These are phyloP conservation scores for Hemicordylus capensis DNA, from an alignment of 2,113 vertebrate species.

Conservation along the genomic window DNA sequence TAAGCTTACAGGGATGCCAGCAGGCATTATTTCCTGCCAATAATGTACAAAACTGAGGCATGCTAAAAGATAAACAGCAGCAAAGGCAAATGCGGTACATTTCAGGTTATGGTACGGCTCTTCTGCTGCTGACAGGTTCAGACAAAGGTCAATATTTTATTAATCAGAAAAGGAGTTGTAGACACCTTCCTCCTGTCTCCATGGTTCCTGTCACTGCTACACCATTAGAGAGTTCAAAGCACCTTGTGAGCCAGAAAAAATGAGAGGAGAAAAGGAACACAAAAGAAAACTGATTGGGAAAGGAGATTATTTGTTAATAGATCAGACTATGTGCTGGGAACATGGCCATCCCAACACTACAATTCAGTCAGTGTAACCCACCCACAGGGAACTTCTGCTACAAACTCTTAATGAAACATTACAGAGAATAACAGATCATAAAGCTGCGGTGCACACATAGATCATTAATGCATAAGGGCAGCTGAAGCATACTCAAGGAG, in stretches of 20 bases:
- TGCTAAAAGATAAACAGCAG: not conserved
- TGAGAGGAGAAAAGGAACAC: not conserved
- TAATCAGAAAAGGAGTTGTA: not conserved
- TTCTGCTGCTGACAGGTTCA: not conserved
- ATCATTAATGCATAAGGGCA: not conserved
- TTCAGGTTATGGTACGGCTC: not conserved
- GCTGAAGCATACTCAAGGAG: not conserved
- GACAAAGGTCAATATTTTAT: conserved; percentile 12
- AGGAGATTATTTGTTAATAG: conserved; percentile 52
- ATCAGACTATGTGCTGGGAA: not conserved
- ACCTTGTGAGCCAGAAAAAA: not conserved
- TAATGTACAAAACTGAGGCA: not conserved
- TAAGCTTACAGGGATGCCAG: not conserved
- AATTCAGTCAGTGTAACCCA: conserved; percentile 31
- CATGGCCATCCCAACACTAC: conserved; percentile 16
- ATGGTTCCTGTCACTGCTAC: not conserved
- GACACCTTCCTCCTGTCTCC: not conserved
- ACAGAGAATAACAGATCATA: conserved; percentile 44
- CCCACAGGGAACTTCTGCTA: conserved; percentile 24
- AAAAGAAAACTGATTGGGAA: not conserved
- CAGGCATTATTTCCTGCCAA: not conserved
- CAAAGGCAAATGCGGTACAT: not conserved
- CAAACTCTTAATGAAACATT: conserved; percentile 42
- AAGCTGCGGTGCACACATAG: conserved; percentile 35
- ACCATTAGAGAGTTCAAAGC: not conserved